These are phyloP conservation scores for Megaceryle torquata DNA, from an alignment of 2,113 vertebrate genomes.

Conservation along the genomic window DNA sequence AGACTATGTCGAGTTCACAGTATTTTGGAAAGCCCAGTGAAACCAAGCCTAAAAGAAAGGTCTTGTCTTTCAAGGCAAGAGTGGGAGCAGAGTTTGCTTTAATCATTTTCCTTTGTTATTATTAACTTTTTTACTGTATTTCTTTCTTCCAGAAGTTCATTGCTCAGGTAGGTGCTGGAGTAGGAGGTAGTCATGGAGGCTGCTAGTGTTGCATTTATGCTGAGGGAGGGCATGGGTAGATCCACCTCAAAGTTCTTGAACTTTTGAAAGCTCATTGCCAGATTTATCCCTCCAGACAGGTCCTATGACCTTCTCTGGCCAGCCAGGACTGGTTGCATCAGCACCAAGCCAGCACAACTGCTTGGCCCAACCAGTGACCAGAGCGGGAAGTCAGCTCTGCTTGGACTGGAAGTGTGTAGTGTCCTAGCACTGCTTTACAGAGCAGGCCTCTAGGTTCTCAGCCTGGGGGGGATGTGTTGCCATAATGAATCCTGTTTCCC, in stretches of 20 bases:
- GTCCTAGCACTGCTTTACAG: not conserved
- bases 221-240: not conserved
- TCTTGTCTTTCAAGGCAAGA: not conserved
- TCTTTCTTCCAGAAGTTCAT: not conserved
- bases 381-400: not conserved
- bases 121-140: not conserved
- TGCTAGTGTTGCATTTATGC: not conserved
- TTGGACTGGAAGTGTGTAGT: not conserved
- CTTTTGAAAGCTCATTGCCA: not conserved
- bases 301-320: not conserved
- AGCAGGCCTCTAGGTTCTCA: not conserved
- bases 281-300: not conserved
- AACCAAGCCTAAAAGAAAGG: not conserved
- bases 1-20: not conserved
- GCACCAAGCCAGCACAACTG: not conserved
- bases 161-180: not conserved
- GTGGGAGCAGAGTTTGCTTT: not conserved
- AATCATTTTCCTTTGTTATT: not conserved
- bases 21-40: not conserved
- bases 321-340: not conserved
- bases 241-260: not conserved
- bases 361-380: not conserved
- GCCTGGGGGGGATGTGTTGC: not conserved
- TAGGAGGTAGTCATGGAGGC: not conserved
- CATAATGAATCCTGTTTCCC: not conserved